phyloP scores from a whole-genome alignment of 2,888 invertebrate genomes.

The Lasioglossum villosulum region DNA sequence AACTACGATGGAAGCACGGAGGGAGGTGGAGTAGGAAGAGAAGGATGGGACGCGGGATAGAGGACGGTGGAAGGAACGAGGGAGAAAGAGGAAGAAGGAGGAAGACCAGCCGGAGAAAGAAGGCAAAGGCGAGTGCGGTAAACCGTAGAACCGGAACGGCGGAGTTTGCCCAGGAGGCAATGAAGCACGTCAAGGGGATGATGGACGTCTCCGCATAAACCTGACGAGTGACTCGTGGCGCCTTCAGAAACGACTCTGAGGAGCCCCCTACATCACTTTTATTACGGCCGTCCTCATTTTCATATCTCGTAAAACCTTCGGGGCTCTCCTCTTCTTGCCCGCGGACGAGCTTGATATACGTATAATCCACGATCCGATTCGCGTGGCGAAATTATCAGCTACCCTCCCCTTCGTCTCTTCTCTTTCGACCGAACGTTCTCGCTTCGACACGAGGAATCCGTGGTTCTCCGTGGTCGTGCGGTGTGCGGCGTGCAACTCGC shows the following conservation, averaged over 20 bases:
- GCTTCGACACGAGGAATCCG: constrained; percentile 16
- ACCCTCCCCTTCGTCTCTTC: constrained; percentile 21
- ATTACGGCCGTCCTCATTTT: constrained; percentile 85
- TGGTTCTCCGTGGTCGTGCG: background rate
- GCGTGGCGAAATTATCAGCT: constrained; percentile 73
- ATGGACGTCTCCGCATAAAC: constrained; percentile 84
- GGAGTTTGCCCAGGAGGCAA: constrained; percentile 81
- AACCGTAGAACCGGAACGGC: constrained; percentile 78
- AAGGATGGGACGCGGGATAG: background rate
- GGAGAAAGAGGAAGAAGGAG: background rate
- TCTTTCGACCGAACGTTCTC: constrained; percentile 29
- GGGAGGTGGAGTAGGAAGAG: background rate
- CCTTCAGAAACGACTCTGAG: constrained; percentile 85
- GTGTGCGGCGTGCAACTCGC: background rate
- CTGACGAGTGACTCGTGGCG: constrained; percentile 85
- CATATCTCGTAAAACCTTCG: constrained; percentile 84
- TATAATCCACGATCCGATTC: constrained; percentile 77
- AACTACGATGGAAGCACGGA: background rate
- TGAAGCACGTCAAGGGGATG: constrained; percentile 84
- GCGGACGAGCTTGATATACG: constrained; percentile 74
- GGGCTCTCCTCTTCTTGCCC: constrained; percentile 70
- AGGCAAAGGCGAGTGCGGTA: constrained; percentile 65
- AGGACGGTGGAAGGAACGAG: background rate
- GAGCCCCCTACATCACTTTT: constrained; percentile 86
- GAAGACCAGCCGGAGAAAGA: constrained; percentile 21